phyloP scores from a whole-genome alignment of 2,113 vertebrate genomes.

The Chiloscyllium plagiosum region DNA sequence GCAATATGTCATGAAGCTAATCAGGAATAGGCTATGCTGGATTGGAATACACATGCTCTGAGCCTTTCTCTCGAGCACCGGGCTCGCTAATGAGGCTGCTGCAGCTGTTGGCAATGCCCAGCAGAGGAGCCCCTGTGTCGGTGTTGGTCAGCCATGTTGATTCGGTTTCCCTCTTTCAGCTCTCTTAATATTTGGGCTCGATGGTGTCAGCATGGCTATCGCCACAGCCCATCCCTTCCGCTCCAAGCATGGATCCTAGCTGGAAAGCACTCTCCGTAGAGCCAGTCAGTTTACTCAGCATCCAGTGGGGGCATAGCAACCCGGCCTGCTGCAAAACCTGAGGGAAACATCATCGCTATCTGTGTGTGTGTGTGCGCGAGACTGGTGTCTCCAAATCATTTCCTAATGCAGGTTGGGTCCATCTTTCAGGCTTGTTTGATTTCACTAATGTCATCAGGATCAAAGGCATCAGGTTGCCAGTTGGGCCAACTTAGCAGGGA shows the following conservation, averaged over 20 bases:
- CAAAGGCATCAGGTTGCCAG: background rate
- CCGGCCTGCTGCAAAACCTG: background rate
- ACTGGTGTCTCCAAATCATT: too few species aligned
- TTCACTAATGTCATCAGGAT: background rate
- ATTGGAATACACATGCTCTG: background rate
- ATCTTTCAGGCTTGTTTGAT: background rate
- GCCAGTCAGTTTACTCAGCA: too few species aligned
- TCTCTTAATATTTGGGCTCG: constrained; percentile 91
- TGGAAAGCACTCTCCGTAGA: too few species aligned
- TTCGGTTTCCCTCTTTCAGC: constrained; percentile 94
- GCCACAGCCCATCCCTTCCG: constrained; percentile 79
- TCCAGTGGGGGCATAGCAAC: too few species aligned
- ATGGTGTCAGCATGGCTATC: constrained; percentile 89
- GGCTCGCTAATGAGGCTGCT: background rate
- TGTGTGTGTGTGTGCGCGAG: too few species aligned
- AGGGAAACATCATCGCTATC: background rate
- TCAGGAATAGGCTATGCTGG: too few species aligned
- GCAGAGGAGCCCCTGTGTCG: constrained; percentile 69
- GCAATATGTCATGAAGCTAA: too few species aligned
- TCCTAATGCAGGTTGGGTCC: too few species aligned
- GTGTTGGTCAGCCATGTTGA: constrained; percentile 96
- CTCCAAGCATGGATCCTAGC: too few species aligned
- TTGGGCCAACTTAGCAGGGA: background rate
- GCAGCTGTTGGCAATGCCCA: constrained; percentile 47
- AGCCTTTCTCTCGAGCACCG: background rate